Evolutionary conservation across 2,888 invertebrate species (phyloP).

Genomic region (Yponomeuta sedellus): DNA sequence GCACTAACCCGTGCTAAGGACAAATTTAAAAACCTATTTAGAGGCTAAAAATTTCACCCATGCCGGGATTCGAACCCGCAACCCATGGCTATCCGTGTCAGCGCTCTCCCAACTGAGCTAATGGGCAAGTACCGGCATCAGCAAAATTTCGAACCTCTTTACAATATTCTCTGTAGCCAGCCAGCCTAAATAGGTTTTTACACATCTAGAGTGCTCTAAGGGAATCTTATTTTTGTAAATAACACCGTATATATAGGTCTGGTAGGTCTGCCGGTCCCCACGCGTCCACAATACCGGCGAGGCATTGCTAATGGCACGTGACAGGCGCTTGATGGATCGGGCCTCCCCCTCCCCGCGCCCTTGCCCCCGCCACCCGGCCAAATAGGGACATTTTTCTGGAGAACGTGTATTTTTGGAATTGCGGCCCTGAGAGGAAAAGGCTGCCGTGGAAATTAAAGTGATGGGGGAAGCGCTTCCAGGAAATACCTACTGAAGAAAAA

Average conservation of each 20-base stretch:
- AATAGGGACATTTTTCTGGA: neutral
- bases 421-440: neutral
- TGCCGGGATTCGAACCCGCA: too few species aligned
- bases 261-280: neutral
- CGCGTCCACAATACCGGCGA: constrained; percentile 26
- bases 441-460: neutral
- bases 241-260: neutral
- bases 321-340: constrained; percentile 71
- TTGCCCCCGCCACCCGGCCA: constrained; percentile 20
- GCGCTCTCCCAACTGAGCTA: too few species aligned
- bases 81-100: too few species aligned
- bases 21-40: too few species aligned
- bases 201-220: too few species aligned
- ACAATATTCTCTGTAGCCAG: too few species aligned
- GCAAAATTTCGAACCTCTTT: too few species aligned
- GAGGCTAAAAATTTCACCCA: too few species aligned
- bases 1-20: too few species aligned
- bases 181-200: too few species aligned
- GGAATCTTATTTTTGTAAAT: neutral
- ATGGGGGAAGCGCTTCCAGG: neutral
- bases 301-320: constrained; percentile 71
- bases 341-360: constrained; percentile 28
- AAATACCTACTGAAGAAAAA: neutral
- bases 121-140: too few species aligned
- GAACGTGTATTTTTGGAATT: neutral